Base-by-base conservation (phyloP, 2,797 vertebrate genomes). In the Xyrichtys novacula region DNA sequence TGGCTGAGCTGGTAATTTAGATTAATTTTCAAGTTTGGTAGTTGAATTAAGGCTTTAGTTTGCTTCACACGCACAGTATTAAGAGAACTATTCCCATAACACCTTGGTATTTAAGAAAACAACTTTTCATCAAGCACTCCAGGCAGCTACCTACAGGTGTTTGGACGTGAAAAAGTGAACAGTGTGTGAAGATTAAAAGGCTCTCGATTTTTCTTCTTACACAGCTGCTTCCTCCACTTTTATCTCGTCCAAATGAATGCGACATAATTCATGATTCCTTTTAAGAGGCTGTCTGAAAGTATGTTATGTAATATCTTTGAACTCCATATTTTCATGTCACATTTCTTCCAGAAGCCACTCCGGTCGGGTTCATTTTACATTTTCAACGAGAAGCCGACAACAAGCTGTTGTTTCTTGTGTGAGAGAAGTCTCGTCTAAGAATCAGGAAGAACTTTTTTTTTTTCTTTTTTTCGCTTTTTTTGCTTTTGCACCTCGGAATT, bases 401-500 rank as follows among this genome's bases (percentile, higher is more conserved):
- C 44, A 15, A 2, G 1, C 40, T 12, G 15, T 16, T 16, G 8
- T 39, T 47, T 52, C 57, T 66, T 7, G 26, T 23, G 39, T 7
- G 5, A 46, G 10, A 25, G 40, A 38, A 20, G 28, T 68, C 62
- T 47, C 2, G 2, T 48, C 25, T 59, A 19, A 46, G 29, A 46
- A 67, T 46, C 34, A 39, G 36, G 65, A 48, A 32, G 3, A 2
- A 1, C 12, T 12, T 34, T 29, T 5, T 20, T 38, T 17, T 15
- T 62, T 16, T 9, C 17, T 53, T 55, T 10, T 36, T 4, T n/a
- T n/a, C n/a, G n/a, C n/a, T n/a, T n/a, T 29, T 42, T 3, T 16
- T 15, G 22, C 25, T 49, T 59, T 70, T 58, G 32, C 49, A 36
- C 38, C 49, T 71, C 46, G 7, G 47, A 74, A 65, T 65, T 66